phyloP scores from a whole-genome alignment of 2,797 vertebrate genomes.

The Crenichthys baileyi region DNA sequence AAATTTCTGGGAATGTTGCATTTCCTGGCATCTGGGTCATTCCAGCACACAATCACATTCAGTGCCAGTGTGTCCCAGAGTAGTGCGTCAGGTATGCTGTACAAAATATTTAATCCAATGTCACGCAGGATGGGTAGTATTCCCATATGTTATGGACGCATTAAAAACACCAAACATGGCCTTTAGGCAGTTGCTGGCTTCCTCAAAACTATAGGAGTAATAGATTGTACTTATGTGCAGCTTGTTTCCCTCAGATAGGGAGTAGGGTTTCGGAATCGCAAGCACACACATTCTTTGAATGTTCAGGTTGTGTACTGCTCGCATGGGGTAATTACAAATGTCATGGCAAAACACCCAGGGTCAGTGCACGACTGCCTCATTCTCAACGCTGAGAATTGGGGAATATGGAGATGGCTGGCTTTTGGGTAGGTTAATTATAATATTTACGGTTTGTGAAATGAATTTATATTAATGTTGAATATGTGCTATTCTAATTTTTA shows the following conservation, averaged over 20 bases:
- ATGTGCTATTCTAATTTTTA: too few species aligned
- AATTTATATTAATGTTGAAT: too few species aligned
- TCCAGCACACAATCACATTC: too few species aligned
- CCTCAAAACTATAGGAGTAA: background rate
- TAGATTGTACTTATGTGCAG: background rate
- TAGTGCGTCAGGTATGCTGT: background rate
- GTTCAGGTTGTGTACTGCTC: background rate
- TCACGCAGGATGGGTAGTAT: background rate
- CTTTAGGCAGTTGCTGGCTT: too few species aligned
- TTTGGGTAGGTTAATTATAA: too few species aligned
- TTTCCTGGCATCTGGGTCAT: too few species aligned
- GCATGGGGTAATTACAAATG: background rate
- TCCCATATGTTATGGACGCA: background rate
- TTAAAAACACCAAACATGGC: too few species aligned
- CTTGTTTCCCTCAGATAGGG: background rate
- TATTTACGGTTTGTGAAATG: too few species aligned
- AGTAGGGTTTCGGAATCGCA: background rate
- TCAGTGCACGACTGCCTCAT: background rate
- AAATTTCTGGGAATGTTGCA: too few species aligned
- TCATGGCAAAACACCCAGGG: background rate
- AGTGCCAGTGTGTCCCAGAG: background rate
- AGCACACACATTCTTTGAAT: background rate
- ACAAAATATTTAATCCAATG: background rate
- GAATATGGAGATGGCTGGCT: background rate
- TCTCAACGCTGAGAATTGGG: background rate